Evolutionary conservation across 1,140 invertebrate species (phyloP), one percentile per base, ranked within the genome.

Genomic region (Trypoxylus dichotomus): DNA sequence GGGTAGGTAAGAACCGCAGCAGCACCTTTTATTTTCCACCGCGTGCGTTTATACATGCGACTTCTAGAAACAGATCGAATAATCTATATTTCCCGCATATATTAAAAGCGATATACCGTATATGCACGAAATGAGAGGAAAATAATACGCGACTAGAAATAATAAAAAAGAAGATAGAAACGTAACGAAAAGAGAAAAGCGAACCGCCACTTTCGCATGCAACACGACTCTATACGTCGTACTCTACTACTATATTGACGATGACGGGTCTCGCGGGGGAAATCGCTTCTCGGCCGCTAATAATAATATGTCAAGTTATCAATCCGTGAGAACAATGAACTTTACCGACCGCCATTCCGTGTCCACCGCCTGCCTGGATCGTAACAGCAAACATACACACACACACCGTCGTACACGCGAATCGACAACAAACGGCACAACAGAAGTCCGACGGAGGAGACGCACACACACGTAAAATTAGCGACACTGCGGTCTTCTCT

Each of bases 251-350:
- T 25, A 60, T 37, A 37, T 37, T 37, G 32, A 37, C 32, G 32
- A 37, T 37, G 32, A 7, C 32, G 32, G 32, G 32, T 58, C 21
- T 77, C 76, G 63, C 25, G 25, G n/a, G 27, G 37, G 76, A 32
- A 77, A 54, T 77, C 54, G 76, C 32, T 37, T 8, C 32, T 37
- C 32, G 10, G n/a, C 32, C 13, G 32, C 72, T 37, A 74, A 37
- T 73, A 27, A 77, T 74, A 68, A 76, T 75, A 75, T 77, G 81
- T 81, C 80, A 80, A 80, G 78, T 81, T 82, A 82, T 83, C 82
- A 83, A 83, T 83, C 81, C 80, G 81, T 77, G 84, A 83, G 84
- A 85, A 85, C 84, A 85, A 85, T 85, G 84, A 85, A 85, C 84
- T 79, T 84, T 85, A 81, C 82, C 79, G 83, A 82, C 83, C 84